Base-by-base conservation (phyloP, 2,888 invertebrate genomes). In the Reticulitermes lucifugus region DNA sequence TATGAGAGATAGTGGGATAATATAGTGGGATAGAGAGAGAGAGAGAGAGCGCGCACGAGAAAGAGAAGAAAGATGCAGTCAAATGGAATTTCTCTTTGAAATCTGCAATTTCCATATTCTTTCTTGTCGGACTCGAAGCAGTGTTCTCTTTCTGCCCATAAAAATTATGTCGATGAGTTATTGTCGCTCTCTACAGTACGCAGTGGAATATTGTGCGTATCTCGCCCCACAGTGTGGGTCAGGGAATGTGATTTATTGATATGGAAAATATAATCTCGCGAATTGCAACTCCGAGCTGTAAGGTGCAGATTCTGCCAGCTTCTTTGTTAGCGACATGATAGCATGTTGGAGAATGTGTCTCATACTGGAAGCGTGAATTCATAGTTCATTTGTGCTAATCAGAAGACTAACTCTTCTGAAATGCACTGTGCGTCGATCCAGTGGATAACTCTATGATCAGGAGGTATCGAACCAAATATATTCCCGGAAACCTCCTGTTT, bases 61-160 rank as follows among this genome's bases (percentile, higher is more conserved):
- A 3, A 77, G 12, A 46, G 43, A 35, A 41, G 73, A 77, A 46
- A 21, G n/a, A 77, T 77, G 77, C 77, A 77, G 22, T 46, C 77
- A 77, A 77, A 46, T 77, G 77, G 77, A 77, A 77, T 77, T 77
- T 77, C 77, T n/a, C 77, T 46, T 77, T n/a, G 46, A 46, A 77
- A 77, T 77, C 43, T 77, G 77, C 46, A 77, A 77, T 77, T 77
- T 77, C 77, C 77, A 77, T 77, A 77, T 77, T 77, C 77, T 77
- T 77, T 46, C 77, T 77, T 77, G n/a, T 46, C 77, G 21, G 41
- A 10, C 43, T 25, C 18, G 25, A 25, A 65, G 7, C 65, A 7
- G 6, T 22, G 65, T 65, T 65, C 22, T 77, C 10, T 77, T 46
- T n/a, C 35, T 7, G 22, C 46, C 14, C 51, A 46, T 77, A 77